phyloP scores from a whole-genome alignment of 2,797 vertebrate species.

The Varecia variegata region DNA sequence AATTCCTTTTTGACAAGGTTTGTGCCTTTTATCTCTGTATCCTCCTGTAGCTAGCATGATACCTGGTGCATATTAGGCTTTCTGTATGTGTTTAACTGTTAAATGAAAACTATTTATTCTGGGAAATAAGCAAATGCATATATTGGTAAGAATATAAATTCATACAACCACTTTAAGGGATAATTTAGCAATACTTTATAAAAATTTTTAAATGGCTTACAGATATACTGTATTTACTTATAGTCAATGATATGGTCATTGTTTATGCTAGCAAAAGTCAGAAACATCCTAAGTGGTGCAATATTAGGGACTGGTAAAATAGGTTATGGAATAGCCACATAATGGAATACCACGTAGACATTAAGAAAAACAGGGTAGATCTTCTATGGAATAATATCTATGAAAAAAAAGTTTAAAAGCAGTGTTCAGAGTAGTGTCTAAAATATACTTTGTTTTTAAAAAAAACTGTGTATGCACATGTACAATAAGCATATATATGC shows the following conservation, averaged over 20 bases:
- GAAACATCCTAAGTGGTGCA: neutral
- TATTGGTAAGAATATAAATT: conserved; percentile 7
- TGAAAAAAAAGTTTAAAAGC: conserved; percentile 23
- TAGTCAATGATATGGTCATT: neutral
- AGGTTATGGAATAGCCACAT: neutral
- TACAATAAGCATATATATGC: neutral
- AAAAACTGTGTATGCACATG: neutral
- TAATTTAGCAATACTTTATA: conserved; percentile 54
- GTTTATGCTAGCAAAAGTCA: conserved; percentile 26
- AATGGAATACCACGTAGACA: neutral
- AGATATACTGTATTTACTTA: conserved; percentile 17
- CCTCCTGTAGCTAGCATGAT: conserved; percentile 1
- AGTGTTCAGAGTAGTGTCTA: conserved; percentile 6
- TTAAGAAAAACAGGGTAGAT: neutral
- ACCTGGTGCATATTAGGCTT: conserved; percentile 27
- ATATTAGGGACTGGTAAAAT: conserved; percentile 23
- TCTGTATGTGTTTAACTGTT: conserved; percentile 30
- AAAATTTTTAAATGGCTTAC: neutral
- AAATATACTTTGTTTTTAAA: neutral
- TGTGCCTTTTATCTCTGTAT: conserved; percentile 63
- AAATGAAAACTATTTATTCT: conserved; percentile 29
- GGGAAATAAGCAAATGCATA: neutral
- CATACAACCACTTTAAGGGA: neutral
- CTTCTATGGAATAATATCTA: neutral
- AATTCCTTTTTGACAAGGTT: conserved; percentile 66